These are phyloP conservation scores for Etheostoma perlongum DNA, from an alignment of 2,797 vertebrate genomes.

Conservation along the genomic window DNA sequence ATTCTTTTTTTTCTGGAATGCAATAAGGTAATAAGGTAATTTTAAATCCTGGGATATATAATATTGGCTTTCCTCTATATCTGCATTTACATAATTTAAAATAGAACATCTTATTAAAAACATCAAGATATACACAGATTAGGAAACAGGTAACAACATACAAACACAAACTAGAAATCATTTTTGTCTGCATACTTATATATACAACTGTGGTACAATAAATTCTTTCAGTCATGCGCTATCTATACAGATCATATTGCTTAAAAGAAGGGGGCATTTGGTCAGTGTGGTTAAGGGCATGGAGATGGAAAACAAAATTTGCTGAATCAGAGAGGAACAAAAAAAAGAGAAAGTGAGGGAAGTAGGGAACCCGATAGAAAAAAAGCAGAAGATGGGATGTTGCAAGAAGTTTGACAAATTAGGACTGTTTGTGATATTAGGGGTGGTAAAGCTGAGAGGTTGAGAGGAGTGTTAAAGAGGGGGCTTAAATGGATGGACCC, in stretches of 20 bases:
- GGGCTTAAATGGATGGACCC: conserved; percentile 91
- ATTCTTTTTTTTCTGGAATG: conserved; percentile 90
- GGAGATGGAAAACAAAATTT: conserved; percentile 84
- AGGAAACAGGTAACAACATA: conserved; percentile 99
- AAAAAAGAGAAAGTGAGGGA: conserved; percentile 29
- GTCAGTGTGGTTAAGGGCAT: conserved; percentile 79
- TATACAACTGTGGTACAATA: conserved; percentile 99
- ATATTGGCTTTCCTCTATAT: conserved; percentile 92
- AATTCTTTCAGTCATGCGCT: conserved; percentile 99
- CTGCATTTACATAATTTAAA: conserved; percentile 99
- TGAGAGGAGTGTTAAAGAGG: conserved; percentile 62
- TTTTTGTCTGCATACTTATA: conserved; percentile 97
- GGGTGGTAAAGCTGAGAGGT: conserved; percentile 74
- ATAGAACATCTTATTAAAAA: conserved; percentile 99
- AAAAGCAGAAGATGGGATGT: conserved; percentile 54
- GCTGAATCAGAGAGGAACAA: conserved; percentile 46
- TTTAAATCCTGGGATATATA: conserved; percentile 92
- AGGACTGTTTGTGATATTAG: conserved; percentile 59
- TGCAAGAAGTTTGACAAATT: conserved; percentile 82
- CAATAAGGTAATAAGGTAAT: conserved; percentile 91
- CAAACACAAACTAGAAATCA: conserved; percentile 99
- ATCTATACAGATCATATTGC: conserved; percentile 99
- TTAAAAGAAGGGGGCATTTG: conserved; percentile 99
- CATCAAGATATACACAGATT: conserved; percentile 99
- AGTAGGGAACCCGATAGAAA: conserved; percentile 63